Evolutionary conservation across 2,797 vertebrate genomes (phyloP).

Genomic region (Salarias fasciatus): DNA sequence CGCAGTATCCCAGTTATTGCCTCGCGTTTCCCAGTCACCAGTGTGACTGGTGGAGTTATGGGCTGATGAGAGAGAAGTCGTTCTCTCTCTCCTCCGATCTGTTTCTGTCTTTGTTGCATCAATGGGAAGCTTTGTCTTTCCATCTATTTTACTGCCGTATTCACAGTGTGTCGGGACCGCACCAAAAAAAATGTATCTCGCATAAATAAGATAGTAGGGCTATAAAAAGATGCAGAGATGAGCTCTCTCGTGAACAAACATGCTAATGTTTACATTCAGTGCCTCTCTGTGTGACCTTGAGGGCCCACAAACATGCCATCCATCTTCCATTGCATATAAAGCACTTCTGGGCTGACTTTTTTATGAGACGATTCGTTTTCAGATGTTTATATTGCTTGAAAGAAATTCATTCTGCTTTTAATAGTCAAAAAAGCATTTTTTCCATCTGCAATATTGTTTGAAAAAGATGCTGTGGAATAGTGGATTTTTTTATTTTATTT

Average conservation of each 20-base stretch:
- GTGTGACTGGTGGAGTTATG: conserved; percentile 27
- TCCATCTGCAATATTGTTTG: background rate
- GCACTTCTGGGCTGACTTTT: conserved; percentile 12
- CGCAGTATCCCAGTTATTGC: conserved; percentile 47
- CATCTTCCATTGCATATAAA: conserved; percentile 6
- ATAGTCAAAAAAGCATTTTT: background rate
- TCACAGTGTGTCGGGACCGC: background rate
- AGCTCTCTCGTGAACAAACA: conserved; percentile 15
- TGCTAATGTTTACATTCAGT: conserved; percentile 20
- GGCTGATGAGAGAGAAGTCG: conserved; percentile 3
- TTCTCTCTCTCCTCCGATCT: no score
- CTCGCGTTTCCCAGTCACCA: conserved; percentile 41
- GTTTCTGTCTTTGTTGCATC: conserved; percentile 13
- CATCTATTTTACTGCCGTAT: background rate
- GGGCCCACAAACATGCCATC: background rate
- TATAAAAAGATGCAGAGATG: conserved; percentile 10
- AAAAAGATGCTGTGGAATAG: background rate
- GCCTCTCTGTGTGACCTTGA: conserved; percentile 3
- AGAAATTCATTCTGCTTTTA: conserved; percentile 12
- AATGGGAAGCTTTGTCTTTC: conserved; percentile 4
- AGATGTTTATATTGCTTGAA: background rate
- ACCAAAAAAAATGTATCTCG: no score
- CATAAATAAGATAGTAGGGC: conserved; percentile 9
- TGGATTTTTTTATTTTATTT: background rate
- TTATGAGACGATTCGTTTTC: background rate